Percentiles rank a stretch among this genome's conserved stretches.
Evolutionary conservation across 2,888 invertebrate species (phyloP).

Genomic region (Elmis aenea): DNA sequence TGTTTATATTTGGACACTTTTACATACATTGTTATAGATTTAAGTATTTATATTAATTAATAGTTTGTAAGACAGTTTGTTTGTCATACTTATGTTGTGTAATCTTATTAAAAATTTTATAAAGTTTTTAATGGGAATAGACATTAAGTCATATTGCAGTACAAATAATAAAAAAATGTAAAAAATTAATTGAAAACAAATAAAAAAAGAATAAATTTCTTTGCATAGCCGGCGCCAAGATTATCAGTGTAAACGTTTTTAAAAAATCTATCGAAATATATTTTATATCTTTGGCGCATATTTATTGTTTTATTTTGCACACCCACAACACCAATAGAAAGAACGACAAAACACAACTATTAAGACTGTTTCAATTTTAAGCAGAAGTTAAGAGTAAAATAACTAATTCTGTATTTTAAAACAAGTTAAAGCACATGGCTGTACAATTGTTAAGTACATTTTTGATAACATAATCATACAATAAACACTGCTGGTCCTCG

Average conservation of each 20-base stretch:
- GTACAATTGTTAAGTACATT: too few relatives aligned
- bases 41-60: slow-evolving; percentile 42
- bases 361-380: too few relatives aligned
- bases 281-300: slow-evolving; percentile 43
- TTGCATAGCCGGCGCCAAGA: slow-evolving; percentile 39
- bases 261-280: slow-evolving; percentile 41
- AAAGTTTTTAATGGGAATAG: slow-evolving; percentile 41
- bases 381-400: too few relatives aligned
- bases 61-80: slow-evolving; percentile 40
- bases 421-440: too few relatives aligned
- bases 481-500: too few relatives aligned
- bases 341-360: too few relatives aligned
- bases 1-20: slow-evolving; percentile 25
- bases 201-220: slow-evolving; percentile 36
- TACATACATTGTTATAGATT: slow-evolving; percentile 31
- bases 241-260: slow-evolving; percentile 36
- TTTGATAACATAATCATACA: too few relatives aligned
- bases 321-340: too few relatives aligned
- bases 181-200: slow-evolving; percentile 35
- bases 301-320: slow-evolving; percentile 23
- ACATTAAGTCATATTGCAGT: slow-evolving; percentile 43
- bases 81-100: slow-evolving; percentile 38
- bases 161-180: slow-evolving; percentile 39
- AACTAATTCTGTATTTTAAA: too few relatives aligned
- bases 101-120: slow-evolving; percentile 39